A percentile compares a stretch with the other conserved stretches of the same genome.
phyloP scores from a whole-genome alignment of 2,113 vertebrate genomes.

The Polyodon spathula region DNA sequence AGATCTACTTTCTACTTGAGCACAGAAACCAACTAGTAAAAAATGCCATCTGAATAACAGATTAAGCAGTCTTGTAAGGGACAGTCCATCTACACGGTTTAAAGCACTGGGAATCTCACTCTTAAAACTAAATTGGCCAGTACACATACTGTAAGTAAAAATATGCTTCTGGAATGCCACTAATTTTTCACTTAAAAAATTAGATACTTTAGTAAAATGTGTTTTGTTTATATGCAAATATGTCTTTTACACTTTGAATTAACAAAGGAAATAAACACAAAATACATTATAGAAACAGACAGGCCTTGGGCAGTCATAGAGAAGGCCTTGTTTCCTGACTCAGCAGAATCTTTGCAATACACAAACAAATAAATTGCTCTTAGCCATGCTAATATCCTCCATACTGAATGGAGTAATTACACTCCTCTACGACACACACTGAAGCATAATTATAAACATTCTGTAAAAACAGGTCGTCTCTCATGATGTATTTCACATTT shows the following conservation, averaged over 20 bases:
- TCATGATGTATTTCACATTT: constrained; percentile 11
- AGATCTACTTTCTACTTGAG: too few relatives aligned
- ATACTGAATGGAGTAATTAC: constrained; percentile 37
- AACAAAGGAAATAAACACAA: constrained; percentile 16
- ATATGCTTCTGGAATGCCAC: too few relatives aligned
- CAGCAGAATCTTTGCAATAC: constrained; percentile 23
- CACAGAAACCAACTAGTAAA: too few relatives aligned
- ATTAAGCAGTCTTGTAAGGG: too few relatives aligned
- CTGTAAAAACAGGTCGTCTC: constrained; percentile 18
- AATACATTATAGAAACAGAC: not conserved
- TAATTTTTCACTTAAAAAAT: not conserved
- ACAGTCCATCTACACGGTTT: too few relatives aligned
- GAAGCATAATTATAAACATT: constrained; percentile 37
- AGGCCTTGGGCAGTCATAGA: constrained; percentile 6
- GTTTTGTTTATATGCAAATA: not conserved
- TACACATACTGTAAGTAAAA: too few relatives aligned
- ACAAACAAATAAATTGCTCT: constrained; percentile 41
- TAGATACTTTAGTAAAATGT: not conserved
- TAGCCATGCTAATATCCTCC: constrained; percentile 38
- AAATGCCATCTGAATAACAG: too few relatives aligned
- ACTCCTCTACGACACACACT: constrained; percentile 30
- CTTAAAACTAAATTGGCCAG: too few relatives aligned
- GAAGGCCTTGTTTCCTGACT: not conserved
- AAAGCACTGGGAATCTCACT: too few relatives aligned
- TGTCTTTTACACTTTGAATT: not conserved